Evolutionary conservation across 2,113 vertebrate genomes (phyloP), one percentile per base, ranked within the genome.

Genomic region (Xiphias gladius): DNA sequence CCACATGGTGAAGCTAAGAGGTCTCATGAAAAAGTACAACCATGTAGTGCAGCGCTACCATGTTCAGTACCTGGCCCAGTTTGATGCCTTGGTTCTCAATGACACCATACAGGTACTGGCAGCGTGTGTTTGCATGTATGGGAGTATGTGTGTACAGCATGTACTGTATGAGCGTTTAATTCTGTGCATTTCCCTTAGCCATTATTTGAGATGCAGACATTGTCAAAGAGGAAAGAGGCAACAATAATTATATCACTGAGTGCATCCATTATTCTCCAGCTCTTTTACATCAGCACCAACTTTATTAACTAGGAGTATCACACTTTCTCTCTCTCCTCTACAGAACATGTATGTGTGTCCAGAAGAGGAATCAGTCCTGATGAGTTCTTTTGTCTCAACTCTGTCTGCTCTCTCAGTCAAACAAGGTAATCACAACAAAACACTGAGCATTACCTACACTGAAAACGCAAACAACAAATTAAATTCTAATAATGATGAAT

Each of bases 301-400:
- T 30, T 30, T 59, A 41, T 17, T 5, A 13, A 24, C 9, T 48
- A 61, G 7, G 16, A n/a, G 17, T 4, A 54, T 55, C 4, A 24
- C 24, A 62, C 37, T 22, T 35, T 59, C 0, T 62, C 16, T 75
- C 80, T 39, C 5, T 19, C 6, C 24, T 73, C 19, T 73, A 7
- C 86, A 99, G 97, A 97, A 97, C 80, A 96, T 99, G 68, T 95
- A 93, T 0, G 97, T 99, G 26, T 99, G 98, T 92, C 98, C 98
- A 2, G 98, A 99, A 83, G 98, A 99, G 78, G 97, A 99, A 66
- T 99, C 98, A 0, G 83, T 98, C 55, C 96, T 99, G 69, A 94
- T 98, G 93, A 97, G 95, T 0, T 97, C 97, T 0, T 98, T 99
- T 2, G 97, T 99, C 84, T 97, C 95, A n/a, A 93, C 92, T 2